Conservation (phyloP, 2,888 invertebrate species). For the Esperia sulphurella region DNA sequence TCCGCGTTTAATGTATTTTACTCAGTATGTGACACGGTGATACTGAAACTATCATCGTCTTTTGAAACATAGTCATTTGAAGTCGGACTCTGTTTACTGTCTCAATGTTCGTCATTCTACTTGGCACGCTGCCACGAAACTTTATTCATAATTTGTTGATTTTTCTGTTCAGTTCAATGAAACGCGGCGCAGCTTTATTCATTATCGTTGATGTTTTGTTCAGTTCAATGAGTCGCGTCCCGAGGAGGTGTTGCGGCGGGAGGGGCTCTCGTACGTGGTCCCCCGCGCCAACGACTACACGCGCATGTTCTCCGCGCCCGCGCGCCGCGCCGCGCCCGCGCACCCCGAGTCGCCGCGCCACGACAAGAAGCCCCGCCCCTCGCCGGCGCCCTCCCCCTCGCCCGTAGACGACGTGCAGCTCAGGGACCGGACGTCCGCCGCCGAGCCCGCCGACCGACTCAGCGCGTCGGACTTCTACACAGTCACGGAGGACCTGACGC, state of each 20-base stretch:
- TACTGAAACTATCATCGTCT: no score
- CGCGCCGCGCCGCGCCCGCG: conserved; percentile 60
- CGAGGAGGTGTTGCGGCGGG: conserved; percentile 55
- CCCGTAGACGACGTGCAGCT: conserved; percentile 14
- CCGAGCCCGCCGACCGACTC: conserved; percentile 46
- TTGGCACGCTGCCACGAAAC: no score
- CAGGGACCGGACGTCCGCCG: conserved; percentile 13
- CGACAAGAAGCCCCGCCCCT: conserved; percentile 68
- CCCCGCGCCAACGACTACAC: conserved; percentile 79
- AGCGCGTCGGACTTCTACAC: conserved; percentile 74
- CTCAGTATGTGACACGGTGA: no score
- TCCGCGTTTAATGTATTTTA: no score
- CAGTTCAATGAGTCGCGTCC: conserved; percentile 39
- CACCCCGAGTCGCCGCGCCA: conserved; percentile 65
- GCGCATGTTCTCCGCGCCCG: conserved; percentile 72
- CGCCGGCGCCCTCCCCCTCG: conserved; percentile 18
- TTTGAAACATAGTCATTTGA: no score
- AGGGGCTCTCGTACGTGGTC: conserved; percentile 79
- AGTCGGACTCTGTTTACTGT: no score
- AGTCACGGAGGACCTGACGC: conserved; percentile 68
- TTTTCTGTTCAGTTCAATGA: conserved; percentile 18
- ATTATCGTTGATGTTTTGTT: conserved; percentile 4
- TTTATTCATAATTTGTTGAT: background rate
- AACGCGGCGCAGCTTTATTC: conserved; percentile 28
- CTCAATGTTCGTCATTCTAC: no score